Evolutionary conservation across 2,888 invertebrate species (phyloP).

Genomic region (Thymelicus acteon): DNA sequence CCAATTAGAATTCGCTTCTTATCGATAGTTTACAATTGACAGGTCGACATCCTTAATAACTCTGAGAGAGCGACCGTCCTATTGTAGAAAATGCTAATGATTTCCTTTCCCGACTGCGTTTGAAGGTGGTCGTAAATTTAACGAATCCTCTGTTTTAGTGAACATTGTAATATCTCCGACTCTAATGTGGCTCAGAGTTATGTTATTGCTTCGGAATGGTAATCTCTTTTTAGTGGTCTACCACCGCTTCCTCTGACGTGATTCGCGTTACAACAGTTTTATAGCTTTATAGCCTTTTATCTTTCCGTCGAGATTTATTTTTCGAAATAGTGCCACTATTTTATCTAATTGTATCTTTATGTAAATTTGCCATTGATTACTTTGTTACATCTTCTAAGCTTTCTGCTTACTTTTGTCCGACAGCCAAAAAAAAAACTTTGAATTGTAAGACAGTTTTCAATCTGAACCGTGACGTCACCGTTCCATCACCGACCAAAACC

Average conservation of each 20-base stretch:
- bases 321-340: not conserved
- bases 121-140: constrained; percentile 68
- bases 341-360: not conserved
- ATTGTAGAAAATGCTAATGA: constrained; percentile 80
- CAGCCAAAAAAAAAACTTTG: no score
- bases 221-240: constrained; percentile 28
- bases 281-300: not conserved
- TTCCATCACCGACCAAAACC: no score
- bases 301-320: not conserved
- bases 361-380: no score
- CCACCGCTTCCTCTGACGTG: constrained; percentile 16
- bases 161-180: constrained; percentile 34
- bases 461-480: no score
- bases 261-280: constrained; percentile 4
- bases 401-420: no score
- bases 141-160: constrained; percentile 56
- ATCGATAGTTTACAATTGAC: constrained; percentile 43
- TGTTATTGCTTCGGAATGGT: constrained; percentile 30
- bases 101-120: constrained; percentile 68
- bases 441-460: no score
- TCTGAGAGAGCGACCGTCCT: constrained; percentile 52
- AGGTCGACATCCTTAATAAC: constrained; percentile 44
- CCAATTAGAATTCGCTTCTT: constrained; percentile 35
- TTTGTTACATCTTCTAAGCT: no score
- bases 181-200: constrained; percentile 29